Conservation (phyloP, 2,888 invertebrate species). For the Drosophila nigricruria region DNA sequence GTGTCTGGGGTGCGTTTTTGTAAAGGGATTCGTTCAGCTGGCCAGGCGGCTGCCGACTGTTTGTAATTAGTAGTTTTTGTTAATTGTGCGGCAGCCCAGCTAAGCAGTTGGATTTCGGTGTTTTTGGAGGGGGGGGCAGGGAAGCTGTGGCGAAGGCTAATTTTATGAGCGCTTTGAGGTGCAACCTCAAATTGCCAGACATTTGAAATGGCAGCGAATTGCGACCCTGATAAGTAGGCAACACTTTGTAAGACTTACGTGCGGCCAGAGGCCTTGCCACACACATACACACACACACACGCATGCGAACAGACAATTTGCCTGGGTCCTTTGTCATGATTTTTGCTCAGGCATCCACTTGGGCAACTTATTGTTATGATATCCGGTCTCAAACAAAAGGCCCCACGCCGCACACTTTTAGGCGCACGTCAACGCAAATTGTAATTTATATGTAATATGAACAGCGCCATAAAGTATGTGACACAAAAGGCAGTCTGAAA, state of each 20-base stretch:
- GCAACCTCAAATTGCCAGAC: slow-evolving; percentile 49
- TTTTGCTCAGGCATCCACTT: slow-evolving; percentile 62
- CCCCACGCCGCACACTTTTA: slow-evolving; percentile 65
- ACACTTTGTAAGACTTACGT: slow-evolving; percentile 53
- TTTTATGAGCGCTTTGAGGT: slow-evolving; percentile 55
- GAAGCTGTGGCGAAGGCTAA: slow-evolving; percentile 41
- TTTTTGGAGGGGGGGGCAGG: neutral
- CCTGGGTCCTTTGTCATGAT: slow-evolving; percentile 47
- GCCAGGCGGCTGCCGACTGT: slow-evolving; percentile 8
- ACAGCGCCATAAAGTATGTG: slow-evolving; percentile 72
- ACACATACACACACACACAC: neutral
- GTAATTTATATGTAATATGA: slow-evolving; percentile 81
- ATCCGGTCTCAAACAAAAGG: slow-evolving; percentile 77
- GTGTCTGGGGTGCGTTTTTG: slow-evolving; percentile 34
- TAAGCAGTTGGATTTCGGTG: slow-evolving; percentile 1
- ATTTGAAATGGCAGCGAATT: slow-evolving; percentile 35
- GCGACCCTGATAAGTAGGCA: slow-evolving; percentile 26
- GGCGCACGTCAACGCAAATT: slow-evolving; percentile 79
- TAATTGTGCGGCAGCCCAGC: slow-evolving; percentile 53
- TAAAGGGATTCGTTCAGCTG: slow-evolving; percentile 18
- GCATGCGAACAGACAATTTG: slow-evolving; percentile 28
- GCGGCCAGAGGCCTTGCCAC: neutral
- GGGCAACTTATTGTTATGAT: slow-evolving; percentile 78
- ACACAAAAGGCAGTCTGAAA: slow-evolving; percentile 57
- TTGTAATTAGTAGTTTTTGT: slow-evolving; percentile 71